These are phyloP conservation scores for Myopa testacea DNA, from an alignment of 2,888 invertebrate genomes.

Conservation along the genomic window DNA sequence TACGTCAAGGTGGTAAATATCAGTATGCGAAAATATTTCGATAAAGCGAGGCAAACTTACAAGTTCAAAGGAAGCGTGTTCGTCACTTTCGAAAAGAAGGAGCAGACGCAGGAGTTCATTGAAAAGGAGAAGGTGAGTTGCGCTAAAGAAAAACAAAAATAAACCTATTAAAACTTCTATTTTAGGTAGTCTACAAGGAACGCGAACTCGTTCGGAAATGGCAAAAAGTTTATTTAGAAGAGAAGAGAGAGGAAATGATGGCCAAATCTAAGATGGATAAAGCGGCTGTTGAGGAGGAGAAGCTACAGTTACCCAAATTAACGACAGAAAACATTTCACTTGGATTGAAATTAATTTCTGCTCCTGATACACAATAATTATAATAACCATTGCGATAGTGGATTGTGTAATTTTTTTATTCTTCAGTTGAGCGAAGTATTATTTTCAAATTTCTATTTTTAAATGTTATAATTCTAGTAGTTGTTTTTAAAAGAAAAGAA, in stretches of 20 bases:
- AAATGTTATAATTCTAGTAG: constrained; percentile 3
- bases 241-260: constrained; percentile 77
- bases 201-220: constrained; percentile 75
- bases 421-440: background rate
- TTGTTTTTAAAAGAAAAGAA: background rate
- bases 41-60: constrained; percentile 74
- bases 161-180: background rate
- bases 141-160: background rate
- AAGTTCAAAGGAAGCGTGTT: constrained; percentile 94
- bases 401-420: no score
- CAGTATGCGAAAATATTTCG: constrained; percentile 73
- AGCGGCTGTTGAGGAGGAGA: constrained; percentile 60
- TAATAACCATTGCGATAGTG: no score
- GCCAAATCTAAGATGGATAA: constrained; percentile 70
- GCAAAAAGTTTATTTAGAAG: constrained; percentile 77
- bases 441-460: background rate
- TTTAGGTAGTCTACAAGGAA: constrained; percentile 75
- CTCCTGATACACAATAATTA: no score
- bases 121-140: constrained; percentile 71
- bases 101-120: constrained; percentile 84
- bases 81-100: constrained; percentile 84
- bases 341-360: background rate
- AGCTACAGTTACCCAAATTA: constrained; percentile 71
- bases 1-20: constrained; percentile 79
- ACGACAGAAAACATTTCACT: background rate